Evolutionary conservation across 2,113 vertebrate species (phyloP), one percentile per base, ranked within the genome.

Genomic region (Camelus dromedarius): DNA sequence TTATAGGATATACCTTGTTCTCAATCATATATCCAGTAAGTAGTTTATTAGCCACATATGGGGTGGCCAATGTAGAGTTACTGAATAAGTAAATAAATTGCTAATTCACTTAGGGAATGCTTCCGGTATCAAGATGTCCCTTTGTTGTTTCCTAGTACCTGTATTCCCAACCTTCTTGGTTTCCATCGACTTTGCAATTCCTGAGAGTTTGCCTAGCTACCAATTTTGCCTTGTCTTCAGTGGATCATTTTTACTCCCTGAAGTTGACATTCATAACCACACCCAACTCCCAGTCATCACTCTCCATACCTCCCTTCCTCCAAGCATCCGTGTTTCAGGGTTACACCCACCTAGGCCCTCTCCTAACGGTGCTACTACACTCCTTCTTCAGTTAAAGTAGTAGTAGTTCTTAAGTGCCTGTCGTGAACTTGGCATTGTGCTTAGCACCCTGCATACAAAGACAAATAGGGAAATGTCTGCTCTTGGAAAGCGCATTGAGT

Each of bases 61-160:
- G 48, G 8, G 22, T 75, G 28, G 30, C 80, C 9, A 54, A 28
- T 87, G 11, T 69, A 54, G 15, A 75, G 50, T n/a, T 93, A 80
- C 4, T 92, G 56, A 79, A 62, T 93, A 67, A 91, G 19, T 38
- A 20, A 77, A 38, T 24, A 62, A 64, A 88, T 85, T n/a, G 30
- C 38, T 80, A 73, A 79, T 35, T 22, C 46, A 46, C 42, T 75
- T 56, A 50, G 50, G 42, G 82, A 91, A 50, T 83, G 20, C 24
- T 95, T 93, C 28, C 73, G 58, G 35, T 54, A 50, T 32, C 50
- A 92, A 86, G 2, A 46, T n/a, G 88, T 30, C 26, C 3, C 6
- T 67, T 67, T 62, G 12, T 62, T 72, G 26, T 67, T 95, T 95
- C 13, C 18, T 77, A 54, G 38, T n/a, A 64, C 75, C 35, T 94